Percentiles rank a stretch among this genome's conserved stretches.
phyloP scores from a whole-genome alignment of 2,888 invertebrate genomes.

The Synanthedon andrenaeformis region DNA sequence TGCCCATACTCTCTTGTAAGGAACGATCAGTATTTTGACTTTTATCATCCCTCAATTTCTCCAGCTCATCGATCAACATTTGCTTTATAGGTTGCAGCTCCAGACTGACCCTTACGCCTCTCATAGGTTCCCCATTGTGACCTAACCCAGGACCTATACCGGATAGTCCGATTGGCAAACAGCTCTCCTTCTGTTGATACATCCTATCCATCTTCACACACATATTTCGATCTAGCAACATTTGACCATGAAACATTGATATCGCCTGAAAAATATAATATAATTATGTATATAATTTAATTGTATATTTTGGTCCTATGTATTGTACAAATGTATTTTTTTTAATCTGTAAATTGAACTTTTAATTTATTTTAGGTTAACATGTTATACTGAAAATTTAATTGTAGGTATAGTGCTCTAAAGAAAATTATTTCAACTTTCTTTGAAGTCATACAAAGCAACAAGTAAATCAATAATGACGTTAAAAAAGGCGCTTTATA shows the following conservation, averaged over 20 bases:
- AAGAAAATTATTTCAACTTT: too few species aligned
- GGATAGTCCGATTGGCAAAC: slow-evolving; percentile 21
- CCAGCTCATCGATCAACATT: slow-evolving; percentile 8
- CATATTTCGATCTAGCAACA: slow-evolving; percentile 51
- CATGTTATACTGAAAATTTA: too few species aligned
- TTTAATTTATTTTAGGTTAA: too few species aligned
- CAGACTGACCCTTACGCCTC: slow-evolving; percentile 10
- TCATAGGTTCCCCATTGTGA: slow-evolving; percentile 65
- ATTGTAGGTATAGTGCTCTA: too few species aligned
- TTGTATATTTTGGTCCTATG: too few species aligned
- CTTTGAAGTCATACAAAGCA: too few species aligned
- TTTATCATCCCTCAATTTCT: slow-evolving; percentile 2
- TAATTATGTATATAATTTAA: too few species aligned
- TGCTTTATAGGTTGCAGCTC: slow-evolving; percentile 13
- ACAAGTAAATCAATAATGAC: too few species aligned
- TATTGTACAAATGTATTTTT: too few species aligned
- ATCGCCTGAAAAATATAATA: slow-evolving; percentile 72
- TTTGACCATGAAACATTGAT: slow-evolving; percentile 91
- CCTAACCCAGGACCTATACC: slow-evolving; percentile 90
- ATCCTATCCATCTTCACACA: not conserved
- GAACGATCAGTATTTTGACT: not conserved
- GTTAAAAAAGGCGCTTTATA: too few species aligned
- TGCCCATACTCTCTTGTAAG: not conserved
- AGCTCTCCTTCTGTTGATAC: not conserved
- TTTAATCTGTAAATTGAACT: too few species aligned